phyloP scores from a whole-genome alignment of 2,797 vertebrate genomes.

The Cirrhinus mrigala region DNA sequence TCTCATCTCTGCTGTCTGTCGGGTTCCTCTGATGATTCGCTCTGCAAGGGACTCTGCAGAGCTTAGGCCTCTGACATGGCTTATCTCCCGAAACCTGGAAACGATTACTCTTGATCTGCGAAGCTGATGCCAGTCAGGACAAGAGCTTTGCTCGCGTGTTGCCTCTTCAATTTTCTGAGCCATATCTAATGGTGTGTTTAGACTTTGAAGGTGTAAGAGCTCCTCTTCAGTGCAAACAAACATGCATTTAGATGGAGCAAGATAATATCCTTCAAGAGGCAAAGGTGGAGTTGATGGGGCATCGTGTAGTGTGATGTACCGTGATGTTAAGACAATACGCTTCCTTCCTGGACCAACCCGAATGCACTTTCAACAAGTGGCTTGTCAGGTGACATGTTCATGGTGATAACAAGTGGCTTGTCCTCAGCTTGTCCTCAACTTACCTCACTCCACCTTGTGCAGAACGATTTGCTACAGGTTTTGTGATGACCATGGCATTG shows the following conservation, averaged over 20 bases:
- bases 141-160: slow-evolving; percentile 17
- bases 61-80: slow-evolving; percentile 14
- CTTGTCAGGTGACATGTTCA: slow-evolving; percentile 31
- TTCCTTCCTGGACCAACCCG: slow-evolving; percentile 21
- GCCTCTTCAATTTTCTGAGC: slow-evolving; percentile 27
- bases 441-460: neutral
- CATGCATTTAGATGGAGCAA: slow-evolving; percentile 18
- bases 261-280: slow-evolving; percentile 20
- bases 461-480: neutral
- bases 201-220: slow-evolving; percentile 26
- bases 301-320: slow-evolving; percentile 25
- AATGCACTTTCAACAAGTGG: slow-evolving; percentile 30
- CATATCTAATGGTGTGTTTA: slow-evolving; percentile 5
- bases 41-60: slow-evolving; percentile 9
- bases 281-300: slow-evolving; percentile 26
- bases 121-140: neutral
- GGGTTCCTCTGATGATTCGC: slow-evolving; percentile 1
- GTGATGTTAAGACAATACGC: neutral
- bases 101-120: slow-evolving; percentile 29
- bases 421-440: slow-evolving; percentile 2
- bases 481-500: neutral
- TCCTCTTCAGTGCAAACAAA: slow-evolving; percentile 36
- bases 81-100: slow-evolving; percentile 35
- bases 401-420: slow-evolving; percentile 26
- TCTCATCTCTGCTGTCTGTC: slow-evolving; percentile 36